These are phyloP conservation scores for Exocentrus adspersus DNA, from an alignment of 2,888 invertebrate species.

Conservation along the genomic window DNA sequence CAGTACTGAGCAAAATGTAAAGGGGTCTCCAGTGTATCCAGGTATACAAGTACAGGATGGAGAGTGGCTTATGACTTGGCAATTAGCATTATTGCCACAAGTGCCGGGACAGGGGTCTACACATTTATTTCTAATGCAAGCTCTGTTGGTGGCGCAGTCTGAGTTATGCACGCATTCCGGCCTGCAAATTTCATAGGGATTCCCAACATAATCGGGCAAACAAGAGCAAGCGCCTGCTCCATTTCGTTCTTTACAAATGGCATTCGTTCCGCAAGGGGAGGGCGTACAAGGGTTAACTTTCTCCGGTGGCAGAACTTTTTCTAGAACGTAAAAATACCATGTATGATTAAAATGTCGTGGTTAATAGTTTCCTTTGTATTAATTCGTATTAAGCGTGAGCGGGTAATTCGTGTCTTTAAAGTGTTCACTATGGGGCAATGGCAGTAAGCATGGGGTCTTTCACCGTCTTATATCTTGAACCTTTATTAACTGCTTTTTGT, in stretches of 20 bases:
- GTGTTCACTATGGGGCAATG: background rate
- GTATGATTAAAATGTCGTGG: conserved; percentile 3
- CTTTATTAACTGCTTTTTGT: conserved; percentile 38
- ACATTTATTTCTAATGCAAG: conserved; percentile 75
- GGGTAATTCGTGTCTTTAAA: conserved; percentile 17
- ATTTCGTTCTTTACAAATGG: conserved; percentile 78
- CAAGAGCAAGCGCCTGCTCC: conserved; percentile 80
- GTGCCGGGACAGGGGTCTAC: conserved; percentile 75
- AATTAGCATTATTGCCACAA: conserved; percentile 75
- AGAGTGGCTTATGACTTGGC: conserved; percentile 73
- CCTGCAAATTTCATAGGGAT: conserved; percentile 79
- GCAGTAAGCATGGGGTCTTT: conserved; percentile 24
- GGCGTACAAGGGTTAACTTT: conserved; percentile 72
- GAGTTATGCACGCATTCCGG: conserved; percentile 75
- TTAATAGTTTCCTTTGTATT: conserved; percentile 24
- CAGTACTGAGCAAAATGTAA: conserved; percentile 63
- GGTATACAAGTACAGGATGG: conserved; percentile 71
- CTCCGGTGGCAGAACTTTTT: conserved; percentile 45
- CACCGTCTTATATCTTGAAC: conserved; percentile 32
- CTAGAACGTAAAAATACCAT: conserved; percentile 40
- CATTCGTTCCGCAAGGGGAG: conserved; percentile 74
- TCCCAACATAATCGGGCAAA: conserved; percentile 76
- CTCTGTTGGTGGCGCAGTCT: conserved; percentile 72
- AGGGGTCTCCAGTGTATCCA: conserved; percentile 76
- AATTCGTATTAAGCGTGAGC: conserved; percentile 1